A percentile compares a stretch with the other conserved stretches of the same genome.
Evolutionary conservation across 2,888 invertebrate genomes (phyloP).

Genomic region (Drosophila planitibia): DNA sequence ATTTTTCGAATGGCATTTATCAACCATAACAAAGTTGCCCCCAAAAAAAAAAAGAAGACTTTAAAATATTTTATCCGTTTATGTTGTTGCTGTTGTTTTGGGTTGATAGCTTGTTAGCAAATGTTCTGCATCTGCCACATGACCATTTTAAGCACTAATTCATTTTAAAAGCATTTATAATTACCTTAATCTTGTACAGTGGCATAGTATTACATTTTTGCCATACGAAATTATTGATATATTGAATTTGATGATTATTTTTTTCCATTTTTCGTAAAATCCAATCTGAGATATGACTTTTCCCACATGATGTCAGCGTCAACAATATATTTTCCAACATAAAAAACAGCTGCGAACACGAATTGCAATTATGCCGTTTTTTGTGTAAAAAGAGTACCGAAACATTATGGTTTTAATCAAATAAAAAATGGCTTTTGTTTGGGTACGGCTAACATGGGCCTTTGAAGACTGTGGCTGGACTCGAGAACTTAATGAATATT

Average conservation of each 20-base stretch:
- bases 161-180: slow-evolving; percentile 23
- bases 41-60: slow-evolving; percentile 2
- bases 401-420: slow-evolving; percentile 8
- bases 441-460: slow-evolving; percentile 1
- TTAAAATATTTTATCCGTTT: slow-evolving; percentile 18
- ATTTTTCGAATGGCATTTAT: slow-evolving; percentile 41
- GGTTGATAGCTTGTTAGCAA: slow-evolving; percentile 13
- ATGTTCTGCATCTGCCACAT: neutral
- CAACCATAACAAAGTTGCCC: slow-evolving; percentile 40
- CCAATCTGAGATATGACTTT: neutral
- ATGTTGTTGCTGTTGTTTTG: slow-evolving; percentile 2
- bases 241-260: neutral
- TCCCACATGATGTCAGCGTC: slow-evolving; percentile 14
- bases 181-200: neutral
- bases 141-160: slow-evolving; percentile 6
- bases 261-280: neutral
- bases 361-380: slow-evolving; percentile 32
- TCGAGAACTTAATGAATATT: slow-evolving; percentile 14
- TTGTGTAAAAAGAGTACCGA: slow-evolving; percentile 7
- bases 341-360: neutral
- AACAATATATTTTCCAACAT: slow-evolving; percentile 9
- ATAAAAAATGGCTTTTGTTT: slow-evolving; percentile 4
- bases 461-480: slow-evolving; percentile 2
- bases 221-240: neutral
- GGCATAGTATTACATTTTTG: neutral